These are phyloP conservation scores for Gastrophryne carolinensis DNA, from an alignment of 2,797 vertebrate genomes.

Conservation along the genomic window DNA sequence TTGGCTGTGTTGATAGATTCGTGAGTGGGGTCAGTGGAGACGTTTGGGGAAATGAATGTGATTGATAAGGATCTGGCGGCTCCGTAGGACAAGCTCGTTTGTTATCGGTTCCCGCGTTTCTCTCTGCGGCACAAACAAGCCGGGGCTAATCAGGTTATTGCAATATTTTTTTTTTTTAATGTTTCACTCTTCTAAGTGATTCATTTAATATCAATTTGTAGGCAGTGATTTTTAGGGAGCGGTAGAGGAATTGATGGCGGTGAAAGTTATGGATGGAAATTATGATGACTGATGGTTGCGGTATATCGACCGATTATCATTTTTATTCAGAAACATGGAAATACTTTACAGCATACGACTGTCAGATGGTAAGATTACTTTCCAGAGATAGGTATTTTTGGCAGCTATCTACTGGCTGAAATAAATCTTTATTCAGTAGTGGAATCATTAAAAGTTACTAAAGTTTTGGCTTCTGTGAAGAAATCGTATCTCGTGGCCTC, in stretches of 20 bases:
- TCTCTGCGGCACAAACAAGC: conserved; percentile 42
- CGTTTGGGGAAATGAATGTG: conserved; percentile 22
- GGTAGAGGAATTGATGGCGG: neutral
- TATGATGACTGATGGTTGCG: neutral
- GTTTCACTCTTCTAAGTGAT: conserved; percentile 24
- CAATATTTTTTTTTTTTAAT: neutral
- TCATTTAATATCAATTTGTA: conserved; percentile 44
- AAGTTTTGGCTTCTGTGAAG: too few relatives aligned
- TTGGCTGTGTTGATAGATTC: conserved; percentile 18
- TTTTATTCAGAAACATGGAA: conserved; percentile 10
- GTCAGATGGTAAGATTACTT: neutral
- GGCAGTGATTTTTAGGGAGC: conserved; percentile 10
- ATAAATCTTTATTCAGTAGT: neutral
- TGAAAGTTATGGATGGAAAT: neutral
- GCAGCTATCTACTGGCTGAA: neutral
- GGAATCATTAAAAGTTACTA: too few relatives aligned
- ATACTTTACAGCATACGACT: neutral
- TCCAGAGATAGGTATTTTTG: neutral
- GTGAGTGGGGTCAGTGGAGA: neutral
- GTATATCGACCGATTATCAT: neutral
- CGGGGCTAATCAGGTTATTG: conserved; percentile 28
- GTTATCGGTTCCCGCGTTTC: conserved; percentile 30
- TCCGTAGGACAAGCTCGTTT: conserved; percentile 34
- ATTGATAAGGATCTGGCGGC: conserved; percentile 1
- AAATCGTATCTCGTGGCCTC: too few relatives aligned